Conservation (phyloP, 2,113 vertebrate species). For the Lophius piscatorius region DNA sequence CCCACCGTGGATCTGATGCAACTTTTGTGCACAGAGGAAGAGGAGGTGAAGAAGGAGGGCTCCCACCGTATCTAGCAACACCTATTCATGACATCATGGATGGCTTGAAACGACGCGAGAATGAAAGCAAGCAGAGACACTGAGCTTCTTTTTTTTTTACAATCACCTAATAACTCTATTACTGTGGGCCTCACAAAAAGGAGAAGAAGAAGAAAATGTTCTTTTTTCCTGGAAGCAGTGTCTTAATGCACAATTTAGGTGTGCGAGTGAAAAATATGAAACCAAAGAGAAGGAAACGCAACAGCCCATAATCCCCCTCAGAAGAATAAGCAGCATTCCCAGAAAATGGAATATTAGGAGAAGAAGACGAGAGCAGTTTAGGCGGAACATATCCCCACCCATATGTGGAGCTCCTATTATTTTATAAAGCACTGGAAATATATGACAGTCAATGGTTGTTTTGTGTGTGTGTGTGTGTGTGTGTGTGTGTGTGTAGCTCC, state of each 20-base stretch:
- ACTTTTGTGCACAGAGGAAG: slow-evolving; percentile 62
- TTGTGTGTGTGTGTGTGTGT: no score
- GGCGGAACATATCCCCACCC: slow-evolving; percentile 68
- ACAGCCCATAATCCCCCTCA: slow-evolving; percentile 74
- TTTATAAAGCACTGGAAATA: no score
- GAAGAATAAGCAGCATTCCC: slow-evolving; percentile 78
- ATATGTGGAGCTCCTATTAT: no score
- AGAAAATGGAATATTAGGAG: slow-evolving; percentile 84
- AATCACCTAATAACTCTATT: slow-evolving; percentile 86
- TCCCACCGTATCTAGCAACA: slow-evolving; percentile 76
- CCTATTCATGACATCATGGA: slow-evolving; percentile 83
- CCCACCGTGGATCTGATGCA: slow-evolving; percentile 66
- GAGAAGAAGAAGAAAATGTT: slow-evolving; percentile 48
- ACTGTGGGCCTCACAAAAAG: slow-evolving; percentile 76
- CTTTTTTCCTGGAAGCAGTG: slow-evolving; percentile 81
- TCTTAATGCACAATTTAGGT: slow-evolving; percentile 84
- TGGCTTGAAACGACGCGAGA: slow-evolving; percentile 77
- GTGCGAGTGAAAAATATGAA: slow-evolving; percentile 83
- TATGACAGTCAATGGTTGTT: no score
- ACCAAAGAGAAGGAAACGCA: slow-evolving; percentile 76
- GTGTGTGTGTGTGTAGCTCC: no score
- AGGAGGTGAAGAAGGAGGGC: slow-evolving; percentile 39
- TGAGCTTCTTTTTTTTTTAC: slow-evolving; percentile 81
- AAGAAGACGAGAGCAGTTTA: slow-evolving; percentile 76
- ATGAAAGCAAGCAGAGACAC: slow-evolving; percentile 73